Conservation (phyloP, 2,888 invertebrate species). For the Brachyptera risi region DNA sequence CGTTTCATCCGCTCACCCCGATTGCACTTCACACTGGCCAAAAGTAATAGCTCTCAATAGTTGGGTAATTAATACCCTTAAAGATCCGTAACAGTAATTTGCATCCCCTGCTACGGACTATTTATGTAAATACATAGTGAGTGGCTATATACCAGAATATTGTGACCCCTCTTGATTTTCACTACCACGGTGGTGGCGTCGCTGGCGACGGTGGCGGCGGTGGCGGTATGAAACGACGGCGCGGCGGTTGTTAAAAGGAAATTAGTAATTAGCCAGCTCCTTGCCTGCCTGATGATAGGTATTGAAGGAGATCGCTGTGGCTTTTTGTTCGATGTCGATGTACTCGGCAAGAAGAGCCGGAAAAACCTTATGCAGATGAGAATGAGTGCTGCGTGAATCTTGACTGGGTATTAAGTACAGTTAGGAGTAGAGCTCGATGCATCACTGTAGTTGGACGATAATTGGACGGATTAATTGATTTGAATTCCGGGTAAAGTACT, state of each 20-base stretch:
- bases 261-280: neutral
- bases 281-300: too few relatives aligned
- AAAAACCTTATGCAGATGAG: neutral
- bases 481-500: too few relatives aligned
- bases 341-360: neutral
- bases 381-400: too few relatives aligned
- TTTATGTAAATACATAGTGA: neutral
- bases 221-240: conserved; percentile 3
- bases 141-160: conserved; percentile 39
- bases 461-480: too few relatives aligned
- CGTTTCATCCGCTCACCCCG: too few relatives aligned
- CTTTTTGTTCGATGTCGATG: neutral
- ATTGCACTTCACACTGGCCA: too few relatives aligned
- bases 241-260: too few relatives aligned
- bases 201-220: neutral
- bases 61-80: neutral
- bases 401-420: too few relatives aligned
- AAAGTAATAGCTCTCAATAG: neutral
- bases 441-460: too few relatives aligned
- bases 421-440: too few relatives aligned
- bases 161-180: neutral
- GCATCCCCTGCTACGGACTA: neutral
- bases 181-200: neutral
- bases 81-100: neutral
- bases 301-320: neutral